Evolutionary conservation across 2,888 invertebrate genomes (phyloP), one percentile per base, ranked within the genome.

Genomic region (Xestia xanthographa): DNA sequence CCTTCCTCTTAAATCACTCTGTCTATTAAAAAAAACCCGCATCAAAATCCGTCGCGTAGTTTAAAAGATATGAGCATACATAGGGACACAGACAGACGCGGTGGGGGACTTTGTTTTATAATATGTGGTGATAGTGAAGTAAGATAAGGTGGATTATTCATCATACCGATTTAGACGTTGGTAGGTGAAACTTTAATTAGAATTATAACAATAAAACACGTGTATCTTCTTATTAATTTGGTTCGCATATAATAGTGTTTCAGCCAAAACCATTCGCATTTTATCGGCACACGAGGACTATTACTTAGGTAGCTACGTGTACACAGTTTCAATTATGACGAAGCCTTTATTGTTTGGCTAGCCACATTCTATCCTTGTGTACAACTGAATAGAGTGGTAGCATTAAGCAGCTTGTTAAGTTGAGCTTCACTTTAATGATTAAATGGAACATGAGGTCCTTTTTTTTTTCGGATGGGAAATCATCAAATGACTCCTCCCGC

Each of bases 241-340:
- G 14, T 41, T 62, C n/a, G n/a, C 38, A 14, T 41, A 6, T 26
- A 29, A 34, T 69, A 56, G 20, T 41, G 29, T 69, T 80, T 62
- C 22, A 53, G 5, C n/a, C 29, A 20, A 56, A 70, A 53, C 48
- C 34, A 48, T 70, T 75, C n/a, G 26, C 66, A 48, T 66, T 70
- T 41, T 80, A 22, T 79, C 22, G 48, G 75, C 17, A 65, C 56
- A 56, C 67, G 50, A 65, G 48, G 62, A 66, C 53, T 75, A 70
- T 70, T 62, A 80, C 53, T 66, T 75, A 48, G 29, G 53, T 26
- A 69, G 50, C 45, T 17, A 75, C 45, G 56, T 75, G 69, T 66
- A 66, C 41, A 80, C 41, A 26, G 53, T 70, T 80, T 80, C 69
- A 80, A 66, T 80, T 80, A 80, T 70, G 60, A 62, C 20, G 81